Base-by-base conservation (phyloP, 1,140 invertebrate genomes). In the Drosophila orena region DNA sequence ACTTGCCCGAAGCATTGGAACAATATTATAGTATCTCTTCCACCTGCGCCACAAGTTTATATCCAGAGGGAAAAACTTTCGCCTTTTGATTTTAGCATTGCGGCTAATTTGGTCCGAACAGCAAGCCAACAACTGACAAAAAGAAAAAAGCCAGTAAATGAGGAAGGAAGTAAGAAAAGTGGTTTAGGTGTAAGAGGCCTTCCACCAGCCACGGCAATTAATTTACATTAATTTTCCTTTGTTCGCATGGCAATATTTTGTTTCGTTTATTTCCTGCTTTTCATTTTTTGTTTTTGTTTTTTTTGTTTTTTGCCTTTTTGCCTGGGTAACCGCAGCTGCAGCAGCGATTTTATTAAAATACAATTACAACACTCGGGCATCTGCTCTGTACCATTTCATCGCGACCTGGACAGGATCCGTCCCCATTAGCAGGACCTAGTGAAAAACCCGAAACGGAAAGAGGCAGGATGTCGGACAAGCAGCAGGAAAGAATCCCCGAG, bases 201-300 rank as follows among this genome's bases (percentile, higher is more conserved):
- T 66, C 49, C 58, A 71, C 22, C 38, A 56, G 62, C 70, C 64
- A 77, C n/a, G 43, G 61, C 77, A 85, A 85, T 85, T 86, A 77
- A 77, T 85, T 81, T 86, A 57, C 68, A 81, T 86, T 81, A 81
- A 50, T 55, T 83, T 83, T 15, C 44, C 77, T 62, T 72, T 66
- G 57, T 56, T 59, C 50, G 40, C 24, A 27, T 50, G 42, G 58
- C 22, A 40, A 58, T 60, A 35, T 40, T 53, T 72, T 66, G 22
- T 50, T 49, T 64, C 8, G 14, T 40, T 43, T 62, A 0, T 0
- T 24, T 24, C n/a, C 47, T 12, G 8, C 34, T 1, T 11, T 12
- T 24, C 7, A 11, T 11, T 1, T 55, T 24, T 34, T 49, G 1
- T 17, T 40, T 57, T 58, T 20, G 5, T 11, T 30, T 14, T 4